Conservation (phyloP, 2,888 invertebrate species). For the Drosophila nigricruria region DNA sequence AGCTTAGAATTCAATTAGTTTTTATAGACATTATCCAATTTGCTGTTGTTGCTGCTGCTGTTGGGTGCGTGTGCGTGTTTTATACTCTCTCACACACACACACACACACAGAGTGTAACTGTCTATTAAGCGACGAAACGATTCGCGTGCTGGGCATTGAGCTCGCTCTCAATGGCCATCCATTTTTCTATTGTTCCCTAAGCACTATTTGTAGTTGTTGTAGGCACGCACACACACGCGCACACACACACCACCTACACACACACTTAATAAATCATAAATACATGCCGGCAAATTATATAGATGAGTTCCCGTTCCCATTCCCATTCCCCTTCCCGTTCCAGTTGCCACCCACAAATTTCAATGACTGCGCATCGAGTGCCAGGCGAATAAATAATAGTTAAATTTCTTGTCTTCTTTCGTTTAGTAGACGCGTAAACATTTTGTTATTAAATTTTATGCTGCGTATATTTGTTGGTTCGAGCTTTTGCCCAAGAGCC, state of each 20-base stretch:
- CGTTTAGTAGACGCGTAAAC: conserved; percentile 51
- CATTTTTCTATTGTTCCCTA: conserved; percentile 73
- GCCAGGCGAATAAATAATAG: conserved; percentile 76
- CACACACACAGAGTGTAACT: conserved; percentile 44
- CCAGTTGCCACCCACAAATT: conserved; percentile 33
- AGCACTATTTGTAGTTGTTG: conserved; percentile 74
- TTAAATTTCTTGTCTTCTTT: conserved; percentile 62
- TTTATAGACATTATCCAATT: conserved; percentile 81
- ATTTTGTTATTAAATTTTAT: conserved; percentile 78
- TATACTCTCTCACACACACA: conserved; percentile 25
- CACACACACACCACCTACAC: conserved; percentile 56
- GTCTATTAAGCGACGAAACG: conserved; percentile 67
- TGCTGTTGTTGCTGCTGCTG: conserved; percentile 58
- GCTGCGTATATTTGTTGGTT: conserved; percentile 66
- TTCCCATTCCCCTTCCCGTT: neutral
- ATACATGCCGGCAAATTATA: conserved; percentile 79
- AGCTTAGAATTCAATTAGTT: conserved; percentile 81
- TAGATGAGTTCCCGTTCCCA: conserved; percentile 59
- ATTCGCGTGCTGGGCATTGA: conserved; percentile 76
- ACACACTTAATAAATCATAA: conserved; percentile 79
- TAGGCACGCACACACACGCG: conserved; percentile 62
- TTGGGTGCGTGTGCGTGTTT: conserved; percentile 61
- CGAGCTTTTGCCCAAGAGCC: conserved; percentile 27
- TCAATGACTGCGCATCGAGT: conserved; percentile 45
- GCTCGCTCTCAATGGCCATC: conserved; percentile 71